Evolutionary conservation across 2,113 vertebrate species (phyloP).

Genomic region (Cryptotis parvus): DNA sequence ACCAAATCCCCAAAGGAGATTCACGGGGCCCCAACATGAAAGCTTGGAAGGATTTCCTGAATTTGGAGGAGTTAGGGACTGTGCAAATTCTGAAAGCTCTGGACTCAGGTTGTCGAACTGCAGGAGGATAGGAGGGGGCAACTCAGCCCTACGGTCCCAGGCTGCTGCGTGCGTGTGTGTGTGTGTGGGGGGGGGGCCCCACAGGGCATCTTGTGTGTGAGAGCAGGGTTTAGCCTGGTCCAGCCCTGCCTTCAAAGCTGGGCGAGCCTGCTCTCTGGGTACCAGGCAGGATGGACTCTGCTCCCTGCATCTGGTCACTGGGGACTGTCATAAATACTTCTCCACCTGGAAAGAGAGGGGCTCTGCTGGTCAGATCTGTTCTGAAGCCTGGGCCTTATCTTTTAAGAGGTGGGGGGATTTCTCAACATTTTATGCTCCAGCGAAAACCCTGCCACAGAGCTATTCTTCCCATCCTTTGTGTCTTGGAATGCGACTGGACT

Average conservation of each 20-base stretch:
- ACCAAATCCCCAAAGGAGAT: constrained; percentile 41
- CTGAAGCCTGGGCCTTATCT: constrained; percentile 73
- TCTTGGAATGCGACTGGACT: constrained; percentile 78
- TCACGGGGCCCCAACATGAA: constrained; percentile 1
- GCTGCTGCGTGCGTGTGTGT: too few relatives aligned
- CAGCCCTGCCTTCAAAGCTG: constrained; percentile 35
- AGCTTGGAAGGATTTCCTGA: not conserved
- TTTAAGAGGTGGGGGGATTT: constrained; percentile 65
- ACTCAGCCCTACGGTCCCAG: not conserved
- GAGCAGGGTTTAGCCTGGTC: not conserved
- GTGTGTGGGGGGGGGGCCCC: not conserved
- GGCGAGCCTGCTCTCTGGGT: constrained; percentile 9
- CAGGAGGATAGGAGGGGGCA: not conserved
- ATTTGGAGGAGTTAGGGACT: constrained; percentile 38
- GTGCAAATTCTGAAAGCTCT: not conserved
- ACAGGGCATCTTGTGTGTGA: too few relatives aligned
- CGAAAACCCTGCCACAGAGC: constrained; percentile 76
- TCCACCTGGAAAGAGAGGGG: constrained; percentile 29
- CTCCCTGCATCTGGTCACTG: not conserved
- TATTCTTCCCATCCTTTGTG: constrained; percentile 81
- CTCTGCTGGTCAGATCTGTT: constrained; percentile 10
- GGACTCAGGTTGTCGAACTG: not conserved
- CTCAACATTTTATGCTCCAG: constrained; percentile 78
- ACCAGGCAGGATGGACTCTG: not conserved
- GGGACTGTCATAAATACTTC: constrained; percentile 66